Evolutionary conservation across 2,113 vertebrate species (phyloP).

Genomic region (Cyanoramphus novaezelandiae): DNA sequence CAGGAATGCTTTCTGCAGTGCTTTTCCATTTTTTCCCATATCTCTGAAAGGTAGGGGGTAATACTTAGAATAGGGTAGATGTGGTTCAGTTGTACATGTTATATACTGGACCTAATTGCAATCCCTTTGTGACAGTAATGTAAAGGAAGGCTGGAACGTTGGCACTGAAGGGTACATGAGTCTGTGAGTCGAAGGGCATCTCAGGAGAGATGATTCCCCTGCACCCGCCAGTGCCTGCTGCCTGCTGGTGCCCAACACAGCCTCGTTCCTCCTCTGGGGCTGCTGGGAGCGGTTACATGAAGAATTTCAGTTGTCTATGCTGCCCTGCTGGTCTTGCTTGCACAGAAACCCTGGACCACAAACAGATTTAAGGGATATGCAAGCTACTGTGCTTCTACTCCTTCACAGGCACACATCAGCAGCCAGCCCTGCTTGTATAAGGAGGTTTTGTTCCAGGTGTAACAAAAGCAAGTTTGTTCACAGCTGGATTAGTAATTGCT

Average conservation of each 20-base stretch:
- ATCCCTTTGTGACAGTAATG: not conserved
- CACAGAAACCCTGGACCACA: not conserved
- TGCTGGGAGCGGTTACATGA: rapidly evolving
- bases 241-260: not conserved
- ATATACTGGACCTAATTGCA: not conserved
- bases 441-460: not conserved
- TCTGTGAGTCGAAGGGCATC: not conserved
- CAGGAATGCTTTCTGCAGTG: not conserved
- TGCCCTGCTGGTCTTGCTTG: not conserved
- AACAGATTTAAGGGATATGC: not conserved
- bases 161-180: not conserved
- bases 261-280: not conserved
- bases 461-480: not conserved
- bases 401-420: not conserved
- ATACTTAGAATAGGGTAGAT: not conserved
- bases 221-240: not conserved
- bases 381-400: not conserved
- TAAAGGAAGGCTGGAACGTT: not conserved
- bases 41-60: not conserved
- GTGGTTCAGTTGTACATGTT: not conserved
- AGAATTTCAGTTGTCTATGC: not conserved
- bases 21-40: not conserved
- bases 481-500: not conserved
- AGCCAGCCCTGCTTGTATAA: not conserved
- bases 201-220: not conserved